Percentiles rank a stretch among this genome's conserved stretches.
These are phyloP conservation scores for Pristiophorus japonicus DNA, from an alignment of 2,113 vertebrate species.

Conservation along the genomic window DNA sequence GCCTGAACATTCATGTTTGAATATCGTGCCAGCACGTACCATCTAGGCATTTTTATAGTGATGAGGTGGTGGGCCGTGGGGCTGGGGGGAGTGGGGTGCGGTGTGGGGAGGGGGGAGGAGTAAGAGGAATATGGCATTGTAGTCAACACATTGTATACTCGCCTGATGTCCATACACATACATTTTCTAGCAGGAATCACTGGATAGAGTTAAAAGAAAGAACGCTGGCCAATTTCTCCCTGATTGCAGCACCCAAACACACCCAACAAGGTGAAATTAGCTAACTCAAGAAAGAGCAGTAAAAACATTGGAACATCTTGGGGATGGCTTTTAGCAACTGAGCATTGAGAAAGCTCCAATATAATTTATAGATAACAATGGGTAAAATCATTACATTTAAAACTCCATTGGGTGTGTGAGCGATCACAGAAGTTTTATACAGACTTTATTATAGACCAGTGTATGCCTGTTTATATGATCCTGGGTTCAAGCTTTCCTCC, in stretches of 20 bases:
- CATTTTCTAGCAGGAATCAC: background rate
- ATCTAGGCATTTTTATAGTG: background rate
- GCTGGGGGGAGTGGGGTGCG: too few species aligned
- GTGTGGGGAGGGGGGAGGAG: too few species aligned
- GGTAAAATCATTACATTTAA: background rate
- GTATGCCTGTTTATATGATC: background rate
- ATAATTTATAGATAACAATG: background rate
- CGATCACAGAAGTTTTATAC: background rate
- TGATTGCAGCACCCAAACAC: background rate
- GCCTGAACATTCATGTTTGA: background rate
- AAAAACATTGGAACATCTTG: background rate
- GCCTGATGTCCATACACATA: background rate
- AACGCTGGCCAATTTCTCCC: background rate
- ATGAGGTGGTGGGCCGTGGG: background rate
- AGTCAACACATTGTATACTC: background rate
- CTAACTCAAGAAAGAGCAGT: background rate
- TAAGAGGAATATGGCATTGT: background rate
- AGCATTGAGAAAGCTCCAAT: background rate
- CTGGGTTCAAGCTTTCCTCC: background rate
- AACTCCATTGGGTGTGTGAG: background rate
- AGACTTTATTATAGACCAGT: background rate
- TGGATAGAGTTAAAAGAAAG: background rate
- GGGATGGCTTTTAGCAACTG: background rate
- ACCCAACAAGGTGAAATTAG: background rate
- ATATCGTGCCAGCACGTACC: background rate